These are phyloP conservation scores for Diglossa cyanea DNA, from an alignment of 2,797 vertebrate species.

Conservation along the genomic window DNA sequence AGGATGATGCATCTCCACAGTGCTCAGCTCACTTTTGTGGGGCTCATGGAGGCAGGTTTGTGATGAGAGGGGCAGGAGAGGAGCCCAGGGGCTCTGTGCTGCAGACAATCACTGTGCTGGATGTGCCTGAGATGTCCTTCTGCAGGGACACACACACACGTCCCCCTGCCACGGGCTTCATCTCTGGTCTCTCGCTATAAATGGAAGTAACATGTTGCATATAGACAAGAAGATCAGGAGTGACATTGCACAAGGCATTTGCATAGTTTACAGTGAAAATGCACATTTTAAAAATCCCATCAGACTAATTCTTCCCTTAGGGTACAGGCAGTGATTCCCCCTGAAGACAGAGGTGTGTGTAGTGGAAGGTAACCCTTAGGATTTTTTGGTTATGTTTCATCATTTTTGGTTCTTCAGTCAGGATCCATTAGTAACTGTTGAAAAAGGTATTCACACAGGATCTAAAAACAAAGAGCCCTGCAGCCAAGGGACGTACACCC, in stretches of 20 bases:
- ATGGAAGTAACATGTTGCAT: not conserved
- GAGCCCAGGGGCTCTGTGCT: not conserved
- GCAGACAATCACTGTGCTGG: not conserved
- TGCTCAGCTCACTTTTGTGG: not conserved
- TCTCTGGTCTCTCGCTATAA: not conserved
- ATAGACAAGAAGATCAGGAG: slow-evolving; percentile 42
- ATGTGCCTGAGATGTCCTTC: not conserved
- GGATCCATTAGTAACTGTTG: slow-evolving; percentile 33
- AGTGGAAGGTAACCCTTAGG: slow-evolving; percentile 49
- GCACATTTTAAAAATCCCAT: slow-evolving; percentile 55
- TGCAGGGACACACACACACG: not conserved
- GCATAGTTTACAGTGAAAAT: slow-evolving; percentile 53
- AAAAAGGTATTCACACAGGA: slow-evolving; percentile 37
- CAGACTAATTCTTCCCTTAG: slow-evolving; percentile 50
- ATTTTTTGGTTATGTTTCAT: slow-evolving; percentile 61
- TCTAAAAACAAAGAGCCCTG: slow-evolving; percentile 48
- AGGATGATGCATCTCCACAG: too few relatives aligned
- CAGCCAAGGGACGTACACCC: not conserved
- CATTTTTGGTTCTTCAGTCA: slow-evolving; percentile 57
- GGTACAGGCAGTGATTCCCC: slow-evolving; percentile 12
- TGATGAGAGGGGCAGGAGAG: not conserved
- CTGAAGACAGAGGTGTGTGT: slow-evolving; percentile 26
- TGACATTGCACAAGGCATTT: slow-evolving; percentile 47
- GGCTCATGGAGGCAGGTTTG: not conserved
- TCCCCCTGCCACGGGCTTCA: not conserved